A percentile compares a stretch with the other conserved stretches of the same genome.
Conservation (phyloP, 2,113 vertebrate species). For the Forbesichthys papilliferus region DNA sequence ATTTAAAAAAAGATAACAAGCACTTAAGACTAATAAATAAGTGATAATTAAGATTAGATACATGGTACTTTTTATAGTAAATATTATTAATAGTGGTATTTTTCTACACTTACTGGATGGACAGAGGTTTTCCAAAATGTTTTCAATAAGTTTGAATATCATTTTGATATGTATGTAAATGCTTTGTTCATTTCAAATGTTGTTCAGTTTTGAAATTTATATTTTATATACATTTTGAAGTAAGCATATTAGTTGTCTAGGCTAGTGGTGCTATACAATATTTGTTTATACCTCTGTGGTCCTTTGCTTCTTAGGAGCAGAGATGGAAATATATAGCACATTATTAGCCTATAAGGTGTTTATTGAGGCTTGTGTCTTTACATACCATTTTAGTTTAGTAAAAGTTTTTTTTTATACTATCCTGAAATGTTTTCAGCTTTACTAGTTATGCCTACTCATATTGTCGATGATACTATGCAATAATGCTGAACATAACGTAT, state of each 20-base stretch:
- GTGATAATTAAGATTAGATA: conserved; percentile 19
- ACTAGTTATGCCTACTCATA: conserved; percentile 3
- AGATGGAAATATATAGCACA: conserved; percentile 15
- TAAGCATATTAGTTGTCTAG: background rate
- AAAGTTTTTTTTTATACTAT: background rate
- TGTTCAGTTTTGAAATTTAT: background rate
- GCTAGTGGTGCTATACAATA: background rate
- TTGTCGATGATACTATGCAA: background rate
- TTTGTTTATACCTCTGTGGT: conserved; percentile 16
- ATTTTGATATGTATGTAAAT: no score
- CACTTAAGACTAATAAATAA: conserved; percentile 27
- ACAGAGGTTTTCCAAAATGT: conserved; percentile 10
- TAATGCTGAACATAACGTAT: background rate
- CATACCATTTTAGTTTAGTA: background rate
- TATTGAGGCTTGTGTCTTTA: background rate
- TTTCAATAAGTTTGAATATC: conserved; percentile 4
- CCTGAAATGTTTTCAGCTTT: background rate
- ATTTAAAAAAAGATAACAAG: conserved; percentile 19
- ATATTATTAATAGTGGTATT: no score
- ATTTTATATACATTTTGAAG: conserved; percentile 31
- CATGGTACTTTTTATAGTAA: no score
- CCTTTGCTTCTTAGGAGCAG: conserved; percentile 4
- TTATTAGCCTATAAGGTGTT: background rate
- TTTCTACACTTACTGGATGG: background rate
- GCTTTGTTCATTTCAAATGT: no score